Conservation (phyloP, 2,888 invertebrate genomes). For the Diploptera punctata region DNA sequence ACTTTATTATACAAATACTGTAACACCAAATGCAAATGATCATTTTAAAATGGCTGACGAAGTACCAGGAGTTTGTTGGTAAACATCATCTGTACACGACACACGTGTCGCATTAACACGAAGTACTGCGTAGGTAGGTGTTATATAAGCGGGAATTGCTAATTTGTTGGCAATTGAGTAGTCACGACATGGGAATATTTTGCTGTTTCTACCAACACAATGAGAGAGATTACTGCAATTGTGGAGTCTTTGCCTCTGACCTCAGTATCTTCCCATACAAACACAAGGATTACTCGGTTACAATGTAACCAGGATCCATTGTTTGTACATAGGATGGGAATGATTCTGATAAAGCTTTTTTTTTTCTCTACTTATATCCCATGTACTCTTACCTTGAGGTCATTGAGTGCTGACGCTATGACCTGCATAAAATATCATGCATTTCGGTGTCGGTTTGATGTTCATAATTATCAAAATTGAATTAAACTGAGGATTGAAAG, state of each 20-base stretch:
- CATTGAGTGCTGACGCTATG: background rate
- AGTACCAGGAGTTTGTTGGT: too few species aligned
- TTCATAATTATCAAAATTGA: too few species aligned
- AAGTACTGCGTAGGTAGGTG: conserved; percentile 6
- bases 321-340: background rate
- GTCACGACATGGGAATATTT: background rate
- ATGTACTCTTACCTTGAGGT: background rate
- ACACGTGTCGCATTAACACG: background rate
- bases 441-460: too few species aligned
- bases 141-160: conserved; percentile 5
- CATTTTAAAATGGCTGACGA: too few species aligned
- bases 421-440: too few species aligned
- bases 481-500: too few species aligned
- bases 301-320: background rate
- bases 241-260: background rate
- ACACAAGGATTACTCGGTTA: background rate
- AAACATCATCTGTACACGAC: too few species aligned
- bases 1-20: too few species aligned
- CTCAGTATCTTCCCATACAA: conserved; percentile 1
- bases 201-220: background rate
- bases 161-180: conserved; percentile 4
- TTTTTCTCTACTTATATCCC: background rate
- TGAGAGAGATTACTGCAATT: background rate
- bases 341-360: background rate
- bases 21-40: too few species aligned